Percentiles rank a stretch among this genome's conserved stretches.
Conservation (phyloP, 2,797 vertebrate genomes). For the Lacerta viridis region DNA sequence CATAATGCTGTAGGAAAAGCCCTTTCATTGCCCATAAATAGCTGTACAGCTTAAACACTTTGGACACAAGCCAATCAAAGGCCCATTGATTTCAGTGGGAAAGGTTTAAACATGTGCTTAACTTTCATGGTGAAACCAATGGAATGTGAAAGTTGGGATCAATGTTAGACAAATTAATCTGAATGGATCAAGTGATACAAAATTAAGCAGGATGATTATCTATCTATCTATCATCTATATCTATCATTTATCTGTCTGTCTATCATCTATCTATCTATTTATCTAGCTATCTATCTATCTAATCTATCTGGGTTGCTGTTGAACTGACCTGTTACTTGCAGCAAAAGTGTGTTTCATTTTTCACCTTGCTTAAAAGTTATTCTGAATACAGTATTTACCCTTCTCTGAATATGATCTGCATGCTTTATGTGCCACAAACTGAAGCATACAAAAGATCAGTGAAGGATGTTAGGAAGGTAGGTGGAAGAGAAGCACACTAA, state of each 20-base stretch:
- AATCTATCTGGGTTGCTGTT: slow-evolving; percentile 13
- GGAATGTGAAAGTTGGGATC: not conserved
- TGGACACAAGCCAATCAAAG: not conserved
- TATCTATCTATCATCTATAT: too few relatives aligned
- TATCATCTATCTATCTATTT: too few relatives aligned
- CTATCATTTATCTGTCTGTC: too few relatives aligned
- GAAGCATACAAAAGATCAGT: slow-evolving; percentile 42
- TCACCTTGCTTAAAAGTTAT: slow-evolving; percentile 59
- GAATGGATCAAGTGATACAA: slow-evolving; percentile 64
- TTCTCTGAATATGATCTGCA: slow-evolving; percentile 64
- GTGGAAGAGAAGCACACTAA: not conserved
- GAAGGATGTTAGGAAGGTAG: slow-evolving; percentile 34
- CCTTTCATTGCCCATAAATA: slow-evolving; percentile 58
- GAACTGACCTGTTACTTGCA: slow-evolving; percentile 19
- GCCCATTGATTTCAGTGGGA: not conserved
- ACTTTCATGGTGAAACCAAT: not conserved
- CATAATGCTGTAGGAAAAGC: slow-evolving; percentile 31
- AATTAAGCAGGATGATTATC: slow-evolving; percentile 28
- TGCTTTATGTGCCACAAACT: slow-evolving; percentile 45
- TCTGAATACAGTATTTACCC: slow-evolving; percentile 56
- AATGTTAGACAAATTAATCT: slow-evolving; percentile 59
- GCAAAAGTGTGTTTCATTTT: slow-evolving; percentile 42
- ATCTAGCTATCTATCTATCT: too few relatives aligned
- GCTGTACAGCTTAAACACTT: slow-evolving; percentile 37
- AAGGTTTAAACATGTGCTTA: not conserved